Conservation (phyloP, 2,797 vertebrate species). For the Gymnoscopelus microlampas region DNA sequence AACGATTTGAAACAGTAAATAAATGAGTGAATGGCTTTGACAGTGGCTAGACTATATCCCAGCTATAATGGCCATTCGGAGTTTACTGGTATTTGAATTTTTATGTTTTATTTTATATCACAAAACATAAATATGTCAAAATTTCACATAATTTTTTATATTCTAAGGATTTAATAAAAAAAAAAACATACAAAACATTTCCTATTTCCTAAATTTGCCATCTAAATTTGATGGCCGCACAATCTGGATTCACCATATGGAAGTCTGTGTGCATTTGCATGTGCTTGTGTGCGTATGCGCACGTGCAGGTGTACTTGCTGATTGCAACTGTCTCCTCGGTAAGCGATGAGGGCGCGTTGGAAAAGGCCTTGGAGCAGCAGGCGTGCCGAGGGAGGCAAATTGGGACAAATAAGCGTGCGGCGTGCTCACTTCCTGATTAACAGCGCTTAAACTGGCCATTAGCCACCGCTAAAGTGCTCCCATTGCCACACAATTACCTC, state of each 20-base stretch:
- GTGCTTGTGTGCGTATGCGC: not conserved
- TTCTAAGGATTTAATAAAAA: too few relatives aligned
- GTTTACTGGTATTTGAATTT: too few relatives aligned
- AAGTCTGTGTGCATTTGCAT: not conserved
- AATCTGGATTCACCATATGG: too few relatives aligned
- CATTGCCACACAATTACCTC: slow-evolving; percentile 45
- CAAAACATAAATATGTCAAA: too few relatives aligned
- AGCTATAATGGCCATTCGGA: not conserved
- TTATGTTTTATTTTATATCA: too few relatives aligned
- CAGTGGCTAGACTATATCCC: not conserved
- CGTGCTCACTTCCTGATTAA: slow-evolving; percentile 56
- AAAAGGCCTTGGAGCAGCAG: slow-evolving; percentile 35
- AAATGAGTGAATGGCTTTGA: not conserved
- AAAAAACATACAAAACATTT: too few relatives aligned
- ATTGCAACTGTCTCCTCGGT: not conserved
- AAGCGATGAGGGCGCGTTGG: slow-evolving; percentile 2
- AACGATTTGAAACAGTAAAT: too few relatives aligned
- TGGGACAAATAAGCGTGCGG: slow-evolving; percentile 40
- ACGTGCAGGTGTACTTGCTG: too few relatives aligned
- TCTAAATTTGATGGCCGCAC: too few relatives aligned
- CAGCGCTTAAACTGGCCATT: slow-evolving; percentile 57
- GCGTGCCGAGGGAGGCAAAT: slow-evolving; percentile 32
- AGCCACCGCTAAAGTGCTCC: slow-evolving; percentile 43
- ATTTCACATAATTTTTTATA: too few relatives aligned
- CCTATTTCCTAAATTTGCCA: too few relatives aligned